Evolutionary conservation across 1,140 invertebrate species (phyloP).

Genomic region (Pachypeltis micranthus): DNA sequence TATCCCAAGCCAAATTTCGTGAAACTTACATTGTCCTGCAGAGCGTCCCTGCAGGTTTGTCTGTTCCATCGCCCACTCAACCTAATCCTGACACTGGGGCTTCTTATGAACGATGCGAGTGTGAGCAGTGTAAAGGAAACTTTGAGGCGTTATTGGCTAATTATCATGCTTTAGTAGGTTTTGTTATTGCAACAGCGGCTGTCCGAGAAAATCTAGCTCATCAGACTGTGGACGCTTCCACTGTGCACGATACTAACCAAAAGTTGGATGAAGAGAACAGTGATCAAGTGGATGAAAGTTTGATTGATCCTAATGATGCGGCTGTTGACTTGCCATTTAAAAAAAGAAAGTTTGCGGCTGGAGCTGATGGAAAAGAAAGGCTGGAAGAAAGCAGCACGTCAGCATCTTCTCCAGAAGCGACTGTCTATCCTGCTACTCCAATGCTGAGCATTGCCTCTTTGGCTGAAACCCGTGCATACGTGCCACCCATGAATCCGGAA

Average conservation of each 20-base stretch:
- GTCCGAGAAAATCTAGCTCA: background rate
- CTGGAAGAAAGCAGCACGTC: background rate
- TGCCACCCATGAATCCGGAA: background rate
- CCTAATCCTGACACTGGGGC: background rate
- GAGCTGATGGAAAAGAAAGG: background rate
- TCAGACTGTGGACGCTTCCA: background rate
- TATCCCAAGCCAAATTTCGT: slow-evolving; percentile 3
- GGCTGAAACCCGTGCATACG: background rate
- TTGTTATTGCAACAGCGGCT: background rate
- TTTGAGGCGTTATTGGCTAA: background rate
- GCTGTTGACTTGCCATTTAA: slow-evolving; percentile 13
- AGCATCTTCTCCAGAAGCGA: background rate
- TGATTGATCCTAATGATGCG: background rate
- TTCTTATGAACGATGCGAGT: background rate
- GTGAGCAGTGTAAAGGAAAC: slow-evolving; percentile 10
- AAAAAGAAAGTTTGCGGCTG: slow-evolving; percentile 11
- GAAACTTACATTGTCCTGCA: background rate
- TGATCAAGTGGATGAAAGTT: background rate
- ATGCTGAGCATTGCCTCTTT: slow-evolving; percentile 19
- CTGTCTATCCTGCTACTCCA: slow-evolving; percentile 13
- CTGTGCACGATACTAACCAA: background rate
- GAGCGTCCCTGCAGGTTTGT: background rate
- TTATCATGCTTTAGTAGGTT: background rate
- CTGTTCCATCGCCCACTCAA: background rate
- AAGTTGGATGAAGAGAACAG: background rate